Conservation (phyloP, 2,888 invertebrate genomes). For the Alsophila aescularia region DNA sequence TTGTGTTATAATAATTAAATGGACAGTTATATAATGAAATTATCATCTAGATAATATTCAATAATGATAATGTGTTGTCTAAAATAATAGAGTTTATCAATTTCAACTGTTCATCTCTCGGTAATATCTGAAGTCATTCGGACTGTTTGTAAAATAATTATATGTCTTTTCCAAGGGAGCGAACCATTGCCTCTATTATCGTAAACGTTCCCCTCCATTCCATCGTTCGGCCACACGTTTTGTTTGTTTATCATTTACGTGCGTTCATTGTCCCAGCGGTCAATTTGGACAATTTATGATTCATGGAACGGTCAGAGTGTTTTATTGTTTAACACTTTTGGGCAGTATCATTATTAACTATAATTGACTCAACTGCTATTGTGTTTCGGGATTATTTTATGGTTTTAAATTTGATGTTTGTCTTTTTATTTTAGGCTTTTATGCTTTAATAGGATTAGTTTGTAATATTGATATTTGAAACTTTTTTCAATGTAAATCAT, state of each 20-base stretch:
- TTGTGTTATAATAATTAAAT: no score
- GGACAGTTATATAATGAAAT: no score
- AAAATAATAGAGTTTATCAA: no score
- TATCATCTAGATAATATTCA: background rate
- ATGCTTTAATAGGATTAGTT: background rate
- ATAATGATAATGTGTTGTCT: background rate
- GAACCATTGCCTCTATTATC: conserved; percentile 9
- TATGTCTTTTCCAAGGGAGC: conserved; percentile 1
- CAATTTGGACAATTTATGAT: conserved; percentile 37
- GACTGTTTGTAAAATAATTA: conserved; percentile 5
- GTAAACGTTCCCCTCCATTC: conserved; percentile 21
- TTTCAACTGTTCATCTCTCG: background rate
- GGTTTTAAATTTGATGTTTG: conserved; percentile 23
- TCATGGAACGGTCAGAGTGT: conserved; percentile 38
- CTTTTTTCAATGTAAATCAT: background rate
- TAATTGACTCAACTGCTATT: conserved; percentile 46
- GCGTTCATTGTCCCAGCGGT: conserved; percentile 41
- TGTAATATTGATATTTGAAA: background rate
- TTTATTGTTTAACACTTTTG: conserved; percentile 50
- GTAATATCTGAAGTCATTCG: background rate
- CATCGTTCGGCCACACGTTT: conserved; percentile 40
- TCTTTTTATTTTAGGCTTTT: conserved; percentile 6
- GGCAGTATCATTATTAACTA: conserved; percentile 40
- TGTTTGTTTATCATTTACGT: conserved; percentile 46
- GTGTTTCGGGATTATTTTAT: conserved; percentile 36